Percentiles rank a stretch among this genome's conserved stretches.
These are phyloP conservation scores for Scortum barcoo DNA, from an alignment of 2,113 vertebrate genomes.

Conservation along the genomic window DNA sequence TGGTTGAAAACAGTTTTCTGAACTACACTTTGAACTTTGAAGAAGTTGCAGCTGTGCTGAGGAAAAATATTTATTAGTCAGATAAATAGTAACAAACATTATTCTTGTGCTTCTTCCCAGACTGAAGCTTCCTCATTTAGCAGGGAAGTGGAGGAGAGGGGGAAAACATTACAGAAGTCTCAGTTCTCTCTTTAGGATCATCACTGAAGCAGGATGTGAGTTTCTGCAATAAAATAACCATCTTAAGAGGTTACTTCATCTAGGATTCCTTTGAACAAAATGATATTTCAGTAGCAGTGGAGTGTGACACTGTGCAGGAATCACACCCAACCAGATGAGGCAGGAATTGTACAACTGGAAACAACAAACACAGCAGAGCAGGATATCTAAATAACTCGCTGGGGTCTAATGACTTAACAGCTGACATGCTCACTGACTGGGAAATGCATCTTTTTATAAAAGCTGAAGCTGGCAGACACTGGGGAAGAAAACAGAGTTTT, in stretches of 20 bases:
- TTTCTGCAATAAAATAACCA: constrained; percentile 22
- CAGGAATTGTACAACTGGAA: not conserved
- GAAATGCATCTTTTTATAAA: not conserved
- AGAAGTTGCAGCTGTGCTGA: not conserved
- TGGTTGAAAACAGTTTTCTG: not conserved
- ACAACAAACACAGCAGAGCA: not conserved
- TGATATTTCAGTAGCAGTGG: not conserved
- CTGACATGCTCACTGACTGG: not conserved
- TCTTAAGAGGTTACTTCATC: constrained; percentile 10
- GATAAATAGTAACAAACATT: constrained; percentile 22
- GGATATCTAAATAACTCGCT: constrained; percentile 5
- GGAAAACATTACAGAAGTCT: not conserved
- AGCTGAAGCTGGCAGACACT: constrained; percentile 2
- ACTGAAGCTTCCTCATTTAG: constrained; percentile 5
- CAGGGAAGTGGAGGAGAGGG: not conserved
- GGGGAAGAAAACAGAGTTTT: not conserved
- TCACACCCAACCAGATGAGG: not conserved
- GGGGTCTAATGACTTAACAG: constrained; percentile 12
- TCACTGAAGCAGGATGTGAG: constrained; percentile 7
- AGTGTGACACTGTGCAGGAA: not conserved
- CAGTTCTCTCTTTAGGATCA: constrained; percentile 28
- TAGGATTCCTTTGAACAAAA: constrained; percentile 25
- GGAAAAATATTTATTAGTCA: constrained; percentile 10
- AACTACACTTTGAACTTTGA: not conserved
- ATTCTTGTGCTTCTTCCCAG: constrained; percentile 17